Percentiles rank a stretch among this genome's conserved stretches.
Evolutionary conservation across 2,113 vertebrate species (phyloP).

Genomic region (Paralichthys olivaceus): DNA sequence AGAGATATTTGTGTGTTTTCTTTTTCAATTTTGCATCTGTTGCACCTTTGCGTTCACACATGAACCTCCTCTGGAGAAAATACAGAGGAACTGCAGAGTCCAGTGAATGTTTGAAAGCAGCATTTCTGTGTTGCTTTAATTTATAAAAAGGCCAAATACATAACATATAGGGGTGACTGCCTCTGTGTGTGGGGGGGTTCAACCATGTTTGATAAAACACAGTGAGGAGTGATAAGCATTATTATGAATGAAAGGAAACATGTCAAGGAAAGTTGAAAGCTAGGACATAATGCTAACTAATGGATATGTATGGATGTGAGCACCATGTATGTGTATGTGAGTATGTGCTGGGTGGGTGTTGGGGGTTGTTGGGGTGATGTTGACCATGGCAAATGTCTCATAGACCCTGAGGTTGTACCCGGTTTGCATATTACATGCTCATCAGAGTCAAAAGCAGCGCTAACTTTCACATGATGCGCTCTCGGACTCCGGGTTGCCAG

Average conservation of each 20-base stretch:
- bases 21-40: too few relatives aligned
- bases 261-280: background rate
- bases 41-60: too few relatives aligned
- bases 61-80: too few relatives aligned
- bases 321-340: constrained; percentile 7
- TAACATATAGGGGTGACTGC: background rate
- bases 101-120: too few relatives aligned
- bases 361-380: constrained; percentile 8
- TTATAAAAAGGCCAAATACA: background rate
- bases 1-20: too few relatives aligned
- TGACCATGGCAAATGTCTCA: constrained; percentile 27
- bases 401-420: constrained; percentile 30
- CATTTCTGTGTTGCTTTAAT: constrained; percentile 12
- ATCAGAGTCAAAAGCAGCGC: constrained; percentile 54
- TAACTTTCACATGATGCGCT: constrained; percentile 43
- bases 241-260: background rate
- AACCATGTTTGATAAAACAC: too few relatives aligned
- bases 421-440: constrained; percentile 53
- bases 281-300: background rate
- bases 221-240: too few relatives aligned
- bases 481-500: constrained; percentile 49
- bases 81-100: too few relatives aligned
- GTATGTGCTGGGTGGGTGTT: constrained; percentile 10
- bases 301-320: background rate
- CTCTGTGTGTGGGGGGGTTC: background rate